Percentiles rank a stretch among this genome's conserved stretches.
Evolutionary conservation across 1,140 invertebrate species (phyloP).

Genomic region (Pogonognathellus flavescens): DNA sequence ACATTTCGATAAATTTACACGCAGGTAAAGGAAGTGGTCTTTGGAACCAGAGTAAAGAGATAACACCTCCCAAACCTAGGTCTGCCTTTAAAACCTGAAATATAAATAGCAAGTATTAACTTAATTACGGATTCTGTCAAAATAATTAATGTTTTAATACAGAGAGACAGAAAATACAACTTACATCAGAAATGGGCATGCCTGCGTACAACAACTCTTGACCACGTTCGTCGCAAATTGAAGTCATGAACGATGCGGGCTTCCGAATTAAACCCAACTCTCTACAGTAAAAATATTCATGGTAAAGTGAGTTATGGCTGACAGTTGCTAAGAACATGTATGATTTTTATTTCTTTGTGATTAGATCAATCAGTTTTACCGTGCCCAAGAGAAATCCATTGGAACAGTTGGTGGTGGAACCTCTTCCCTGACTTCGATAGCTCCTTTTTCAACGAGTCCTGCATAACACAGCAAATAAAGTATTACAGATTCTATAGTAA

Average conservation of each 20-base stretch:
- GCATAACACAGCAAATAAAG: slow-evolving; percentile 75
- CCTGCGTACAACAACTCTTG: slow-evolving; percentile 98
- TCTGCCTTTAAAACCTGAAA: slow-evolving; percentile 80
- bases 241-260: slow-evolving; percentile 99
- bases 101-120: neutral
- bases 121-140: too few species aligned
- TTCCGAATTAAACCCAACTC: slow-evolving; percentile 98
- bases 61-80: slow-evolving; percentile 97
- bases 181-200: slow-evolving; percentile 96
- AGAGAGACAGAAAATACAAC: slow-evolving; percentile 70
- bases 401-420: slow-evolving; percentile 97
- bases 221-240: slow-evolving; percentile 98
- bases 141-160: too few species aligned
- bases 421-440: slow-evolving; percentile 89
- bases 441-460: slow-evolving; percentile 84
- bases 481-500: neutral
- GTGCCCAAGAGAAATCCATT: slow-evolving; percentile 99
- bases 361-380: slow-evolving; percentile 76
- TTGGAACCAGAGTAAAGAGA: slow-evolving; percentile 98
- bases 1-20: slow-evolving; percentile 99
- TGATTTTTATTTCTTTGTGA: too few species aligned
- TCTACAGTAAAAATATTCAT: slow-evolving; percentile 61
- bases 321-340: too few species aligned
- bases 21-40: slow-evolving; percentile 93
- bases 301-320: too few species aligned